phyloP scores from a whole-genome alignment of 2,113 vertebrate species.

The Cyrtonyx montezumae region DNA sequence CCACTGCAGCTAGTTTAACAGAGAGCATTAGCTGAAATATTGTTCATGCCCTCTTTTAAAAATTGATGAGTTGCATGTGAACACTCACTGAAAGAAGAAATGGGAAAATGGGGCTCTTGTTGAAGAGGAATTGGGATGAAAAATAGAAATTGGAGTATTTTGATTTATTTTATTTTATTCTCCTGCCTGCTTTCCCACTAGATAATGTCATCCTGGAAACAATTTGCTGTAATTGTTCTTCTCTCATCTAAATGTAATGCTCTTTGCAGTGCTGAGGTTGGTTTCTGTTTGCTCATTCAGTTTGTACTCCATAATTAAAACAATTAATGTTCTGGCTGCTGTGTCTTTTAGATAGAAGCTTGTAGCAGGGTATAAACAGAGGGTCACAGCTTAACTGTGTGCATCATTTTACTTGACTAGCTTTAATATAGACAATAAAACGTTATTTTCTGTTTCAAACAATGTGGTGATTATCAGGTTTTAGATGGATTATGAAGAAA shows the following conservation, averaged over 20 bases:
- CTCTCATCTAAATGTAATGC: background rate
- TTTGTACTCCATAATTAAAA: background rate
- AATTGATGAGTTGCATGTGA: background rate
- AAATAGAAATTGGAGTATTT: background rate
- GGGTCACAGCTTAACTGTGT: background rate
- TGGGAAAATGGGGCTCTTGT: background rate
- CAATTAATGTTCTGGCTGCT: background rate
- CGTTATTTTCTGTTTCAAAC: background rate
- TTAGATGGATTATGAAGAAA: background rate
- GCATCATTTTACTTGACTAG: background rate
- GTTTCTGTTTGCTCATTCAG: background rate
- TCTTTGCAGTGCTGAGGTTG: background rate
- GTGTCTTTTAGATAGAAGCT: background rate
- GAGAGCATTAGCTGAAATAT: background rate
- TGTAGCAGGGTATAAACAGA: background rate
- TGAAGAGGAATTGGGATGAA: background rate
- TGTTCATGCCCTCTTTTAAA: background rate
- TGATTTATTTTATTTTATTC: background rate
- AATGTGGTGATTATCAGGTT: background rate
- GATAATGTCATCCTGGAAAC: background rate
- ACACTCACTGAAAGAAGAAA: background rate
- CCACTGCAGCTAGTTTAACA: conserved; percentile 28
- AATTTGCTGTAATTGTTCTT: background rate
- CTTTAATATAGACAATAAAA: background rate
- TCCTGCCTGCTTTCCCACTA: background rate